These are phyloP conservation scores for Platycheirus albimanus DNA, from an alignment of 2,888 invertebrate genomes.

Conservation along the genomic window DNA sequence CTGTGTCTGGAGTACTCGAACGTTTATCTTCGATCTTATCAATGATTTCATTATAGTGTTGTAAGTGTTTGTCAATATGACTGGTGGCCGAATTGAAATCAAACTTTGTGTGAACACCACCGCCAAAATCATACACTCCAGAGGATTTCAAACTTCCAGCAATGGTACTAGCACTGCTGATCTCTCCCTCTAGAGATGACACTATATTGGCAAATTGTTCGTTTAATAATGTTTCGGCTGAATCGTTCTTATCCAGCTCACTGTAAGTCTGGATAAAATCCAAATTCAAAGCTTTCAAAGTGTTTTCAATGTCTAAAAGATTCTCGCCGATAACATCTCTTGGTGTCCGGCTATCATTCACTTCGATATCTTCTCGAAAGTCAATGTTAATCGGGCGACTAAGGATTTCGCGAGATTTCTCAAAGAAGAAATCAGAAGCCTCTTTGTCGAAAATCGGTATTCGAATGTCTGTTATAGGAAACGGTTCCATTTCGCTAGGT, in stretches of 20 bases:
- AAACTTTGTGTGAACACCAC: conserved; percentile 79
- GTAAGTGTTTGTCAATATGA: conserved; percentile 81
- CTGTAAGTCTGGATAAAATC: conserved; percentile 83
- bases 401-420: conserved; percentile 87
- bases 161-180: conserved; percentile 77
- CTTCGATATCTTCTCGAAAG: conserved; percentile 75
- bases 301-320: conserved; percentile 82
- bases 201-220: conserved; percentile 80
- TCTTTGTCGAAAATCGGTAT: conserved; percentile 89
- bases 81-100: conserved; percentile 81
- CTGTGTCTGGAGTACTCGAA: conserved; percentile 82
- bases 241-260: conserved; percentile 82
- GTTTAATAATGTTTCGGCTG: conserved; percentile 82
- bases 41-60: conserved; percentile 76
- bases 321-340: conserved; percentile 81
- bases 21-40: conserved; percentile 80
- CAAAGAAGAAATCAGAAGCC: conserved; percentile 89
- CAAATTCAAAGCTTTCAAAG: conserved; percentile 82
- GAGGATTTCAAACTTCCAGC: conserved; percentile 80
- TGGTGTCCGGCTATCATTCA: conserved; percentile 72
- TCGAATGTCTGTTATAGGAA: conserved; percentile 83
- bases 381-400: conserved; percentile 84
- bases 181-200: conserved; percentile 80
- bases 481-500: conserved; percentile 84
- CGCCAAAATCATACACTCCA: conserved; percentile 80